Base-by-base conservation (phyloP, 2,888 invertebrate genomes). In the Atherix ibis region DNA sequence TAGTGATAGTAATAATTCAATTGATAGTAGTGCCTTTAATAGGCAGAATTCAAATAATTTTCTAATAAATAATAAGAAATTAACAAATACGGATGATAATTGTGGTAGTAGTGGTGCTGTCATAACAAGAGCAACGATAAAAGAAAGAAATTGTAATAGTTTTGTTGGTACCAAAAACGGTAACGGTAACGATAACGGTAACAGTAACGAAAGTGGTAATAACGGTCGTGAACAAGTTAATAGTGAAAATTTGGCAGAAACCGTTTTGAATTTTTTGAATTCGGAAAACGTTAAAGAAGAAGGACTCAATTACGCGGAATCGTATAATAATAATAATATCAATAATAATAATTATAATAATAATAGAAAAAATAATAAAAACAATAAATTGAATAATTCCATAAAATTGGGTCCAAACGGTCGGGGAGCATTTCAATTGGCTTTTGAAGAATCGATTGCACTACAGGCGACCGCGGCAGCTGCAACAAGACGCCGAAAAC, bases 91-190 rank as follows among this genome's bases (percentile, higher is more conserved):
- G n/a, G n/a, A n/a, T n/a, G n/a, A n/a, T n/a, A n/a, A 10, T 22
- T 6, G 6, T 22, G 10, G 22, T 10, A 10, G 22, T 22, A 22
- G 22, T 8, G 22, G 10, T 22, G 10, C 10, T 22, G 22, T 22
- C 22, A 22, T 18, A 12, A 3, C 26, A 3, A n/a, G n/a, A n/a
- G n/a, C n/a, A n/a, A n/a, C n/a, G n/a, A n/a, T n/a, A n/a, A n/a
- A n/a, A n/a, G n/a, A n/a, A n/a, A n/a, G n/a, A n/a, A 37, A 34
- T 24, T 19, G 38, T 43, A 31, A 44, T 45, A 27, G 47, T 49
- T 16, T 45, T 53, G 33, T 41, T 49, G 27, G 50, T 49, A 16
- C 49, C 50, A 14, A 6, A 22, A 17, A n/a, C n/a, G n/a, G n/a
- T n/a, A n/a, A n/a, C 27, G 33, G 31, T 14, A 34, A 9, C 31